Evolutionary conservation across 1,140 invertebrate genomes (phyloP).

Genomic region (Drosophila nannoptera): DNA sequence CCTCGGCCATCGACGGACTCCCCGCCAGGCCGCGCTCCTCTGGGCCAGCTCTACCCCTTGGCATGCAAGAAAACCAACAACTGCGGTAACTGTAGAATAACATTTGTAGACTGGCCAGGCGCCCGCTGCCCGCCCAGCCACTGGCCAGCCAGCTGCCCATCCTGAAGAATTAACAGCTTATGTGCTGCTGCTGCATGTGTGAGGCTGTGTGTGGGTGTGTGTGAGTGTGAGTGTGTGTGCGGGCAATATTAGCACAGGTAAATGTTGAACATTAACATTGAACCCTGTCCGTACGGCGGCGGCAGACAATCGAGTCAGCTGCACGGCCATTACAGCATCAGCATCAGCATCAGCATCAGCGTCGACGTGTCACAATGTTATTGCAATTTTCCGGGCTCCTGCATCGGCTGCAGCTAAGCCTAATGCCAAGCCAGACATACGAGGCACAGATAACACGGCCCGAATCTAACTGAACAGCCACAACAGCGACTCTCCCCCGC

Average conservation of each 20-base stretch:
- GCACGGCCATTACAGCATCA: constrained; percentile 10
- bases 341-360: constrained; percentile 7
- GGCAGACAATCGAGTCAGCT: constrained; percentile 30
- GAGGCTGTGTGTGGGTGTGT: constrained; percentile 4
- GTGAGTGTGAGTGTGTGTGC: constrained; percentile 39
- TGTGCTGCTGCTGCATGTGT: constrained; percentile 8
- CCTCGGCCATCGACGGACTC: neutral
- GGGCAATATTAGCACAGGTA: constrained; percentile 72
- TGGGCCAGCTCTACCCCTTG: neutral
- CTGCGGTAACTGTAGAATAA: constrained; percentile 71
- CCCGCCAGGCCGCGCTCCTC: neutral
- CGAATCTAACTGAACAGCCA: constrained; percentile 22
- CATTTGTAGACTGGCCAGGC: constrained; percentile 33
- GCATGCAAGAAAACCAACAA: constrained; percentile 68
- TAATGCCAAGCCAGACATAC: constrained; percentile 55
- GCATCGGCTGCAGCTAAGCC: constrained; percentile 53
- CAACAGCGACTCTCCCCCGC: constrained; percentile 21
- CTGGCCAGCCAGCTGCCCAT: neutral
- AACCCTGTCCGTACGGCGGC: constrained; percentile 56
- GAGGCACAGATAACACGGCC: constrained; percentile 49
- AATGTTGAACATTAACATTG: constrained; percentile 77
- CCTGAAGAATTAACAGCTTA: constrained; percentile 39
- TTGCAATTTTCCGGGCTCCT: constrained; percentile 70
- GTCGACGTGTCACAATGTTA: constrained; percentile 62
- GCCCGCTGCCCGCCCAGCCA: neutral